Percentiles rank a stretch among this genome's conserved stretches.
These are phyloP conservation scores for Liasis olivaceus DNA, from an alignment of 2,797 vertebrate genomes.

Conservation along the genomic window DNA sequence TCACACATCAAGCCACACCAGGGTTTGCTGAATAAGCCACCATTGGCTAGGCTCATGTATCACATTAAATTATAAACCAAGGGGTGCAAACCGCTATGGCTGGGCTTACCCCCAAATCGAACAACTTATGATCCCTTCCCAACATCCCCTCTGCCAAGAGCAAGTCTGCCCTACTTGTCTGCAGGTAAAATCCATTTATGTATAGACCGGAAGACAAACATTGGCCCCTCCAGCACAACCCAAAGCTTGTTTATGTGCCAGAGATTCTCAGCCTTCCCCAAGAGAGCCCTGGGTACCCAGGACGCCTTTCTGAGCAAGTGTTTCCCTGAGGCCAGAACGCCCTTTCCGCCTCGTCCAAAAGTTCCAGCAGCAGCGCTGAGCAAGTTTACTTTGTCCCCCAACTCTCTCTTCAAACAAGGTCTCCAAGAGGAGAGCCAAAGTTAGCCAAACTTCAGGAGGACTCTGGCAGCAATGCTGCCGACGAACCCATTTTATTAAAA, in stretches of 20 bases:
- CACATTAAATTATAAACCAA: not conserved
- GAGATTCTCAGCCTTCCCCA: no score
- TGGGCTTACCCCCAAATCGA: not conserved
- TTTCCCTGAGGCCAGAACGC: not conserved
- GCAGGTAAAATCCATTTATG: not conserved
- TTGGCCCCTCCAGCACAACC: not conserved
- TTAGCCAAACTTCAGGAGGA: not conserved
- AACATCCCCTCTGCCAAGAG: not conserved
- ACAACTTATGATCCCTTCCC: not conserved
- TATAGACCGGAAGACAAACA: not conserved
- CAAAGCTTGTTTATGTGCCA: not conserved
- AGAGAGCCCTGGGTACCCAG: no score
- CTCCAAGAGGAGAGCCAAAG: not conserved
- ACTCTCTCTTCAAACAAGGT: not conserved
- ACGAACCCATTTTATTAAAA: not conserved
- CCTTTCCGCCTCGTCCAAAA: not conserved
- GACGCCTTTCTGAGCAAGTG: no score
- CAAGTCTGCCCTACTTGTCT: not conserved
- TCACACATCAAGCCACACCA: not conserved
- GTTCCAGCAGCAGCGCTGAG: not conserved
- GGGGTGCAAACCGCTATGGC: not conserved
- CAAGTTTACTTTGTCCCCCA: not conserved
- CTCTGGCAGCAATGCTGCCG: not conserved
- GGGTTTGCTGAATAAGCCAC: not conserved
- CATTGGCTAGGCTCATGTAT: not conserved